These are phyloP conservation scores for Sycophila texana DNA, from an alignment of 2,888 invertebrate genomes.

Conservation along the genomic window DNA sequence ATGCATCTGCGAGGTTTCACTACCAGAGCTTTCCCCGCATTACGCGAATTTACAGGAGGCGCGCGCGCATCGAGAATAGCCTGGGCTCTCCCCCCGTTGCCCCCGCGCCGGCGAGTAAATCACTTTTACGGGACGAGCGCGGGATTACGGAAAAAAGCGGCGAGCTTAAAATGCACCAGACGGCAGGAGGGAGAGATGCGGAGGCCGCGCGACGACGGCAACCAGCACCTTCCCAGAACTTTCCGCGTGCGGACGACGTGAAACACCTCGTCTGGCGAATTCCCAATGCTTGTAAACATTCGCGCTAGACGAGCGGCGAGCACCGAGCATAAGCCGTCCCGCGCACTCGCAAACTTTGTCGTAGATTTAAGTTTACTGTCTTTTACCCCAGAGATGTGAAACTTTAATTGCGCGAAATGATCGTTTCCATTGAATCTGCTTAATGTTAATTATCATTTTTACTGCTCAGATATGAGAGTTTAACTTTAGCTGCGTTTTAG, in stretches of 20 bases:
- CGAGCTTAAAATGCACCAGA: constrained; percentile 38
- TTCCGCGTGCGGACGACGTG: constrained; percentile 30
- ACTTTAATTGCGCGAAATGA: not conserved
- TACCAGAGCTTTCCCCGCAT: constrained; percentile 20
- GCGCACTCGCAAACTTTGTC: not conserved
- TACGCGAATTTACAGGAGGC: constrained; percentile 19
- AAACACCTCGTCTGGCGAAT: constrained; percentile 20
- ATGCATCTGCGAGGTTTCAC: constrained; percentile 12
- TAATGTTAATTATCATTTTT: too few species aligned
- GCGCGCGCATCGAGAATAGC: constrained; percentile 40
- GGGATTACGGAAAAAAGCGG: constrained; percentile 35
- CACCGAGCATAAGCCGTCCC: not conserved
- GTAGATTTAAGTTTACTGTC: not conserved
- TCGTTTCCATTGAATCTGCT: too few species aligned
- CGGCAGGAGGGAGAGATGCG: not conserved
- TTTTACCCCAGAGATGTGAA: not conserved
- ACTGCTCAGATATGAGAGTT: too few species aligned
- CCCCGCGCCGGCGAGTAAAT: constrained; percentile 26
- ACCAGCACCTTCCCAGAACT: constrained; percentile 17
- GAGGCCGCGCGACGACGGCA: not conserved
- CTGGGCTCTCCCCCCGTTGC: not conserved
- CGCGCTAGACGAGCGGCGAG: not conserved
- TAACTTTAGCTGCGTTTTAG: too few species aligned
- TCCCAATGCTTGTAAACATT: not conserved
- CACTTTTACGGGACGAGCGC: constrained; percentile 39